Evolutionary conservation across 2,113 vertebrate genomes (phyloP).

Genomic region (Pygoscelis antarcticus): DNA sequence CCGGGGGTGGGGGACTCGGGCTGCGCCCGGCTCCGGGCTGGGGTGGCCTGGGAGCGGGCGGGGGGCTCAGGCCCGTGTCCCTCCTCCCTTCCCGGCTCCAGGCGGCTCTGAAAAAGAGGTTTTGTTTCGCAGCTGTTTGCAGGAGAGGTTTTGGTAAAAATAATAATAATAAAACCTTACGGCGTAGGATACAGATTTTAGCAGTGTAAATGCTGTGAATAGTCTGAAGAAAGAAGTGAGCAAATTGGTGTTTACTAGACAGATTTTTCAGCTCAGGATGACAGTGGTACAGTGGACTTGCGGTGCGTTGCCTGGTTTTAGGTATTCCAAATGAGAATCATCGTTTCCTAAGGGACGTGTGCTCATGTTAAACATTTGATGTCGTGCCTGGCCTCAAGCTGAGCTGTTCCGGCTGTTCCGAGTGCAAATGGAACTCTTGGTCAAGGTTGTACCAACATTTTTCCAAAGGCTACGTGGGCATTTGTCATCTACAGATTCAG

Average conservation of each 20-base stretch:
- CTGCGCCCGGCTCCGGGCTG: background rate
- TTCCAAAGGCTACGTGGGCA: accelerated
- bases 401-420: background rate
- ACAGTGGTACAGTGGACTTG: too few relatives aligned
- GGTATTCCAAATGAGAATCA: accelerated
- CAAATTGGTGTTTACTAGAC: too few relatives aligned
- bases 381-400: background rate
- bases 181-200: background rate
- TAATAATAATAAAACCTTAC: too few relatives aligned
- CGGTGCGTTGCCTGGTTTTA: accelerated
- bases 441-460: too few relatives aligned
- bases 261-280: background rate
- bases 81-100: too few relatives aligned
- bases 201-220: too few relatives aligned
- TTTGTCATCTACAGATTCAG: background rate
- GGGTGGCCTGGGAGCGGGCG: too few relatives aligned
- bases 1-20: too few relatives aligned
- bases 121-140: background rate
- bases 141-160: background rate
- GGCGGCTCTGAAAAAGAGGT: accelerated
- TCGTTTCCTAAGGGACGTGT: accelerated
- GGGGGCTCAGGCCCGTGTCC: too few relatives aligned
- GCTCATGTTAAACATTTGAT: accelerated
- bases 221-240: background rate
- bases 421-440: background rate